These are phyloP conservation scores for Pipra filicauda DNA, from an alignment of 2,113 vertebrate species.

Conservation along the genomic window DNA sequence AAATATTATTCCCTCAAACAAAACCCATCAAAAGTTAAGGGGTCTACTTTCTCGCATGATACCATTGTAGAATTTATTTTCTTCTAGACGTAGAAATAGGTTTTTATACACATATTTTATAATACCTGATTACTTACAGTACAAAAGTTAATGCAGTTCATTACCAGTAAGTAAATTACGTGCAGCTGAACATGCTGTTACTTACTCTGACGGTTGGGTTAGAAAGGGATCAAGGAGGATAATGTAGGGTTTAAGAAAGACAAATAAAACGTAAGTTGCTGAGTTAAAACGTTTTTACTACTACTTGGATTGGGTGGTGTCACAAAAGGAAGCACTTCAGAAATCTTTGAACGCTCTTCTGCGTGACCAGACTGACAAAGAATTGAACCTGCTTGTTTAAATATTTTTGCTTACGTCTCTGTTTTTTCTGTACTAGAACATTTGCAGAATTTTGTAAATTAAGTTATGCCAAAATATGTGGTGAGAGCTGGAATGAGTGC, in stretches of 20 bases:
- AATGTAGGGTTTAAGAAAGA: not conserved
- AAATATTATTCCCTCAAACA: not conserved
- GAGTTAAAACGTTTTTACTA: not conserved
- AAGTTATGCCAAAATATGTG: not conserved
- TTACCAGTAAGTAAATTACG: not conserved
- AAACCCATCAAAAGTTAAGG: not conserved
- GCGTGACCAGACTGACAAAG: not conserved
- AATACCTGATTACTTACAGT: not conserved
- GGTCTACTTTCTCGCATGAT: not conserved
- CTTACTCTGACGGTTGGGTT: not conserved
- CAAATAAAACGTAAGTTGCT: not conserved
- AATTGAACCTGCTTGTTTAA: not conserved
- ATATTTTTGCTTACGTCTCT: not conserved
- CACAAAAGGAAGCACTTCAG: not conserved
- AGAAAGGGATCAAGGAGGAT: not conserved
- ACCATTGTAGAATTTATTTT: not conserved
- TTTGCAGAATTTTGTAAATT: not conserved
- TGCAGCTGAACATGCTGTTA: not conserved
- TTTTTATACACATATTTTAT: not conserved
- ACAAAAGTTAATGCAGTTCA: not conserved
- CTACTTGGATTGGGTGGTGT: not conserved
- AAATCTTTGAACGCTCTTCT: not conserved
- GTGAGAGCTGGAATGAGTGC: not conserved
- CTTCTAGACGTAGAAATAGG: not conserved
- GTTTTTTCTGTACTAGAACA: not conserved